Evolutionary conservation across 2,797 vertebrate genomes (phyloP), one percentile per base, ranked within the genome.

Genomic region (Clarias pachynema): DNA sequence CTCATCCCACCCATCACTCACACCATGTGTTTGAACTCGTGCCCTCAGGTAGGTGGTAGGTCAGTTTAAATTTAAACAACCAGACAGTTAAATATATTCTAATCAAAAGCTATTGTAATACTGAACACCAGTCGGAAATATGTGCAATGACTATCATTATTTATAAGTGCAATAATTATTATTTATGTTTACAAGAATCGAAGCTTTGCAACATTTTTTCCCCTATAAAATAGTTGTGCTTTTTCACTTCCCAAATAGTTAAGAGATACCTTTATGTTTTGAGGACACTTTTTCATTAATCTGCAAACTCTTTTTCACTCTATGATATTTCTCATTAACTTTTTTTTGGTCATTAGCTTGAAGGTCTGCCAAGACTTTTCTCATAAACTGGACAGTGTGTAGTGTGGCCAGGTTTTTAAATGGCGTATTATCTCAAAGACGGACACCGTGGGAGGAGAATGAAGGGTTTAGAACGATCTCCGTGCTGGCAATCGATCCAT

Each of bases 401-500:
- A 82, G 72, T 26, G 82, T 69, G 63, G 34, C 74, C 81, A n/a
- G 18, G 69, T 24, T 60, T 84, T 84, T 68, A 77, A 77, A 84
- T 84, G 37, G 22, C 18, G 40, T 29, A 60, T 78, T 62, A 24
- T 82, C 68, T 78, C 69, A 78, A 72, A 60, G 74, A 62, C 68
- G 26, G 24, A 37, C 70, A 66, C 2, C 49, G 34, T 53, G 34
- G 49, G 22, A 31, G 22, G 44, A 79, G 85, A 65, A 40, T 65
- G 24, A 78, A 86, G 57, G 84, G 15, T 82, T 74, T n/a, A 56
- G 79, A 26, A 72, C 15, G 72, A 79, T 53, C 37, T 85, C 16
- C 68, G 59, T 62, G 66, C 79, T 62, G 49, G 74, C 56, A 86
- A 84, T 86, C 14, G 78, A 44, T 86, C 34, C 80, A 49, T 81